Conservation (phyloP, 1,140 invertebrate genomes). For the Manduca sexta region DNA sequence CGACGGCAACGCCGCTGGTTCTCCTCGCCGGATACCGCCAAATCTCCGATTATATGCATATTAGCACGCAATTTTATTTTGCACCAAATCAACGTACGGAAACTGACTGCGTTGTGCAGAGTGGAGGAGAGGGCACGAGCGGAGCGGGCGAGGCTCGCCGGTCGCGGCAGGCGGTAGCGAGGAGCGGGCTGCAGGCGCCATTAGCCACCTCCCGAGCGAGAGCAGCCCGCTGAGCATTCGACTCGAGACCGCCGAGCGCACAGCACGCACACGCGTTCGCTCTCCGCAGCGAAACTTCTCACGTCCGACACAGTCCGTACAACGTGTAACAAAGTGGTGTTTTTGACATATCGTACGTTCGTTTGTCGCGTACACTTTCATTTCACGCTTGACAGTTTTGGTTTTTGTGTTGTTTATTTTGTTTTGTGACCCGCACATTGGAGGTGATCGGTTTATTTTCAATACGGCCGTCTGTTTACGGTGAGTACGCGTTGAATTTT, state of each 20-base stretch:
- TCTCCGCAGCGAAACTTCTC: slow-evolving; percentile 47
- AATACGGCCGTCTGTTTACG: slow-evolving; percentile 57
- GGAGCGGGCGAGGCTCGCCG: too few relatives aligned
- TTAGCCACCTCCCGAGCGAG: slow-evolving; percentile 6
- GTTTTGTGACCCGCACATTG: slow-evolving; percentile 61
- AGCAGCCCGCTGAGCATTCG: slow-evolving; percentile 35
- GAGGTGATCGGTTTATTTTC: slow-evolving; percentile 63
- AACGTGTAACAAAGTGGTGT: slow-evolving; percentile 50
- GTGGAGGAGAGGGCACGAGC: too few relatives aligned
- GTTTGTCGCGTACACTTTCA: slow-evolving; percentile 40
- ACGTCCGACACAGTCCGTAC: slow-evolving; percentile 32
- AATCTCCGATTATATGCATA: slow-evolving; percentile 45
- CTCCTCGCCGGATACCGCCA: slow-evolving; percentile 27
- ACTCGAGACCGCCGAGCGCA: slow-evolving; percentile 35
- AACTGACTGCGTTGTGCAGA: too few relatives aligned
- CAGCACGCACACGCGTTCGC: slow-evolving; percentile 33
- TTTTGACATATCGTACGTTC: slow-evolving; percentile 35
- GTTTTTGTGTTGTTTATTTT: slow-evolving; percentile 60
- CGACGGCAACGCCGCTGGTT: background rate
- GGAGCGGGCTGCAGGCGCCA: too few relatives aligned
- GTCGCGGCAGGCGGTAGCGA: too few relatives aligned
- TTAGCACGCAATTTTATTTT: slow-evolving; percentile 41
- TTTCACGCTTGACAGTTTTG: slow-evolving; percentile 48
- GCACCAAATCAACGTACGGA: slow-evolving; percentile 30
- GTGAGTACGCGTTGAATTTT: slow-evolving; percentile 60